phyloP scores from a whole-genome alignment of 2,888 invertebrate genomes.

The Charanyca ferruginea region DNA sequence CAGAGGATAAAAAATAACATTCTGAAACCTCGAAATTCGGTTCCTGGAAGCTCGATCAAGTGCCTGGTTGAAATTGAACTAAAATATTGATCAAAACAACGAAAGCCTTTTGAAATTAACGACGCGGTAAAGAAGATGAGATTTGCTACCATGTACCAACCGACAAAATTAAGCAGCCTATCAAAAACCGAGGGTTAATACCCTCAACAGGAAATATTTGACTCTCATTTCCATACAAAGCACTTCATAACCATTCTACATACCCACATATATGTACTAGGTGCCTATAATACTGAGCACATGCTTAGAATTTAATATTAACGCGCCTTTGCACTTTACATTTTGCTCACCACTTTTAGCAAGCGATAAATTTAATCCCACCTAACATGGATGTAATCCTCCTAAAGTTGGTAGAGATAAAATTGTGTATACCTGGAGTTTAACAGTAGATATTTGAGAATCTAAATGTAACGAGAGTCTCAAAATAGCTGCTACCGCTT shows the following conservation, averaged over 20 bases:
- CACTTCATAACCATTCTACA: not conserved
- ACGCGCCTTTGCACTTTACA: slow-evolving; percentile 34
- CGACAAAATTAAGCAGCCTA: not conserved
- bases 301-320: slow-evolving; percentile 44
- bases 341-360: slow-evolving; percentile 27
- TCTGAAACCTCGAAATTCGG: too few species aligned
- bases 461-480: not conserved
- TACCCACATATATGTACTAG: not conserved
- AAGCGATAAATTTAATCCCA: slow-evolving; percentile 38
- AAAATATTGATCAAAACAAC: not conserved
- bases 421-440: slow-evolving; percentile 19
- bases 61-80: not conserved
- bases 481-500: not conserved
- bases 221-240: slow-evolving; percentile 23
- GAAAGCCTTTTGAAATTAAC: not conserved
- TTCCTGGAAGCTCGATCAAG: not conserved
- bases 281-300: slow-evolving; percentile 9
- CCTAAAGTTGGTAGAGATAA: slow-evolving; percentile 15
- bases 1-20: not conserved
- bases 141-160: not conserved
- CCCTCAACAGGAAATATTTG: slow-evolving; percentile 18
- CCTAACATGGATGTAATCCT: slow-evolving; percentile 20
- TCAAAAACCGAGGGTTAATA: not conserved
- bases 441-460: not conserved
- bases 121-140: not conserved